Conservation (phyloP, 2,797 vertebrate genomes). For the Acanthis flammea region DNA sequence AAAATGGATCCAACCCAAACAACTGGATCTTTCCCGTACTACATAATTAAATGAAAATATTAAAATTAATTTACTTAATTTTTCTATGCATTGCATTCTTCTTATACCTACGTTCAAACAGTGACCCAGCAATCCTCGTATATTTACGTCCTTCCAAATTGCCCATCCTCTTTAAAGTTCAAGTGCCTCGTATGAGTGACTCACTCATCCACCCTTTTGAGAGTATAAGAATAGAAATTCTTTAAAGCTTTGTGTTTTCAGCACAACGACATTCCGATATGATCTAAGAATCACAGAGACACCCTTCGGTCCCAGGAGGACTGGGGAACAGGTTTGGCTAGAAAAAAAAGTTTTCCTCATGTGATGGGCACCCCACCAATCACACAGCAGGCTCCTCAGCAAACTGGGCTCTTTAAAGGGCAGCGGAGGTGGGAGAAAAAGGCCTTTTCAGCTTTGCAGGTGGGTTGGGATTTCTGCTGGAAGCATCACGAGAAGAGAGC, state of each 20-base stretch:
- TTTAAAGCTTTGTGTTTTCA: conserved; percentile 37
- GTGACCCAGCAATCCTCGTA: background rate
- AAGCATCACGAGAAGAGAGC: background rate
- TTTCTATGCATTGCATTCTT: background rate
- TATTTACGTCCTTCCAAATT: background rate
- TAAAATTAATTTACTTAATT: background rate
- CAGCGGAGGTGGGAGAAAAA: background rate
- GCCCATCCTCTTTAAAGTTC: conserved; percentile 47
- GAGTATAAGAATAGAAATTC: conserved; percentile 43
- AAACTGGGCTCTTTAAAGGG: conserved; percentile 46
- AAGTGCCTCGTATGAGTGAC: conserved; percentile 3
- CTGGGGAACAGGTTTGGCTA: conserved; percentile 66
- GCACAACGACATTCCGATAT: conserved; percentile 38
- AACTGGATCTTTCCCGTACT: background rate
- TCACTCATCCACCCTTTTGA: conserved; percentile 43
- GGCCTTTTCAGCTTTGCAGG: background rate
- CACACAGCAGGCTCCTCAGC: conserved; percentile 26
- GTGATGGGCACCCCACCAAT: conserved; percentile 70
- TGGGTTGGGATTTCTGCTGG: background rate
- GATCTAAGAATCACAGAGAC: conserved; percentile 49
- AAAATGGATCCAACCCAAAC: background rate
- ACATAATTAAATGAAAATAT: background rate
- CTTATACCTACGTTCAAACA: background rate
- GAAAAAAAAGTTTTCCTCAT: conserved; percentile 53
- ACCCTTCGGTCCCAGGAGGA: conserved; percentile 32